phyloP scores from a whole-genome alignment of 1,140 invertebrate species.

The Aphis craccivora region DNA sequence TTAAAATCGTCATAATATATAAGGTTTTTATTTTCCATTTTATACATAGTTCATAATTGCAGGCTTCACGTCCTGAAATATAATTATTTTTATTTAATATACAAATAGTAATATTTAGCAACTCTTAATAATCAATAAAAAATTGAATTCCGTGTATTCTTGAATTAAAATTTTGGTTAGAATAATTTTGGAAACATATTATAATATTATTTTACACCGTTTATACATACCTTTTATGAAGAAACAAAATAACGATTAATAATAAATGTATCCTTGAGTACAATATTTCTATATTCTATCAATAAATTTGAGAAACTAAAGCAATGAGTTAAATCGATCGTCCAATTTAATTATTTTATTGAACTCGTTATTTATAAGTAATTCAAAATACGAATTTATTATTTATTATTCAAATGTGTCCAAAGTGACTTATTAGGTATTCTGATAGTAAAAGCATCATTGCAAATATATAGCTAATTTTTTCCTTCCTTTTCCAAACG shows the following conservation, averaged over 20 bases:
- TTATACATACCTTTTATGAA: background rate
- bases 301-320: background rate
- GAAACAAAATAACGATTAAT: background rate
- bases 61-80: background rate
- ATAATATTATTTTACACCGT: background rate
- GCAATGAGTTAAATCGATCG: background rate
- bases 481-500: background rate
- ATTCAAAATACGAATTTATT: background rate
- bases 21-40: background rate
- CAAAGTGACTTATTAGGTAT: background rate
- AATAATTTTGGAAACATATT: background rate
- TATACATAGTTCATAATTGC: background rate
- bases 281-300: background rate
- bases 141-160: background rate
- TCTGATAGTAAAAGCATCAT: background rate
- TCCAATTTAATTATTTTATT: background rate
- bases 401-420: constrained; percentile 20
- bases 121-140: background rate
- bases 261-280: background rate
- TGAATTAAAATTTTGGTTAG: background rate
- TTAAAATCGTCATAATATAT: background rate
- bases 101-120: background rate
- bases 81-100: background rate
- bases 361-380: background rate
- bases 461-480: background rate